phyloP scores from a whole-genome alignment of 2,113 vertebrate species.

The Lethenteron reissneri region DNA sequence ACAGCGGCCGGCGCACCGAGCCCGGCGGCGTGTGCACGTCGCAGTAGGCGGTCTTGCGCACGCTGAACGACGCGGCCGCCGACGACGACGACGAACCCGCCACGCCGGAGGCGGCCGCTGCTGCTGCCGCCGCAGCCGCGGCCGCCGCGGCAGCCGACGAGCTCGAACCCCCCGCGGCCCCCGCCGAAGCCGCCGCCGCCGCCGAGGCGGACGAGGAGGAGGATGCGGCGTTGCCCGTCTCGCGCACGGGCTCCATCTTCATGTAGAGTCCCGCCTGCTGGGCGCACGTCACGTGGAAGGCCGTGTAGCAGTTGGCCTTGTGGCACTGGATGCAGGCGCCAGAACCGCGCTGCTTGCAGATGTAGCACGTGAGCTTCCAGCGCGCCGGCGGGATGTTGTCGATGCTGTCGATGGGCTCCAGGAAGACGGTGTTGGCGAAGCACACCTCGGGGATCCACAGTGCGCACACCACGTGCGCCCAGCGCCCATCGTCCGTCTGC shows the following conservation, averaged over 20 bases:
- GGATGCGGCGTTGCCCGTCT: slow-evolving; percentile 62
- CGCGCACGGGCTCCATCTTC: slow-evolving; percentile 96
- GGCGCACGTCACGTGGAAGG: slow-evolving; percentile 91
- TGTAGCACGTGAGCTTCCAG: slow-evolving; percentile 98
- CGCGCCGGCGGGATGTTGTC: slow-evolving; percentile 87
- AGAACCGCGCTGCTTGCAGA: slow-evolving; percentile 87
- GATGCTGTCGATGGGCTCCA: slow-evolving; percentile 95
- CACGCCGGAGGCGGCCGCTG: too few relatives aligned
- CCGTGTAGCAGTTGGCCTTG: slow-evolving; percentile 97
- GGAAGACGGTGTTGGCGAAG: slow-evolving; percentile 93
- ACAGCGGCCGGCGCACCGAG: slow-evolving; percentile 37
- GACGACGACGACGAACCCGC: too few relatives aligned
- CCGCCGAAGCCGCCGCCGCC: too few relatives aligned
- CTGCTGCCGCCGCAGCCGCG: too few relatives aligned
- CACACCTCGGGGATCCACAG: slow-evolving; percentile 98
- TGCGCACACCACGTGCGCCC: slow-evolving; percentile 90
- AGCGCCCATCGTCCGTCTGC: slow-evolving; percentile 87
- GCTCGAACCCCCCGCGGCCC: too few relatives aligned
- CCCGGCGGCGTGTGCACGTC: slow-evolving; percentile 89
- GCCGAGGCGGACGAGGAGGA: too few relatives aligned
- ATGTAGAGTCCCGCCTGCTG: slow-evolving; percentile 96
- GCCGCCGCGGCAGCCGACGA: too few relatives aligned
- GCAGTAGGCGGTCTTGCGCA: slow-evolving; percentile 91
- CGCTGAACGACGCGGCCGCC: slow-evolving; percentile 31
- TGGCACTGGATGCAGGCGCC: slow-evolving; percentile 97